Evolutionary conservation across 2,797 vertebrate genomes (phyloP).

Genomic region (Aplochiton taeniatus): DNA sequence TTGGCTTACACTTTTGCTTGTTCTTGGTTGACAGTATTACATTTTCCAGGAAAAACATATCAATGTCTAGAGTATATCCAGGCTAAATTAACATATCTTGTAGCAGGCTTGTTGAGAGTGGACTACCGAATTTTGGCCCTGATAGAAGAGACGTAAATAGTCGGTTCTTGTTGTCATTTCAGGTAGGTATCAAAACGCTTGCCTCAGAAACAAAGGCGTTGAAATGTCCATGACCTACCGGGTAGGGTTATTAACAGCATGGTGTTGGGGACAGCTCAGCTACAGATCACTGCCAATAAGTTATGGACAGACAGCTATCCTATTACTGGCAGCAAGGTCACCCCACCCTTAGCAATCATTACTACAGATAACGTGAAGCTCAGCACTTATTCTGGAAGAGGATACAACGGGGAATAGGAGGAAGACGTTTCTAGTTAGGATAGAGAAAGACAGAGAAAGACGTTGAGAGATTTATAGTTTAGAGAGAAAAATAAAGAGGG

Average conservation of each 20-base stretch:
- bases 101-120: no score
- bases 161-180: no score
- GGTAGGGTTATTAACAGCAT: conserved; percentile 29
- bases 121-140: no score
- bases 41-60: no score
- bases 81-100: no score
- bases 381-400: conserved; percentile 30
- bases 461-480: conserved; percentile 23
- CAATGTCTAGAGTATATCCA: no score
- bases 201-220: no score
- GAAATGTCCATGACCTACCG: conserved; percentile 9
- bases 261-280: neutral
- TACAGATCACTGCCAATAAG: conserved; percentile 22
- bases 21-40: no score
- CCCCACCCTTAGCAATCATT: conserved; percentile 32
- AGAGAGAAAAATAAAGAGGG: conserved; percentile 15
- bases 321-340: conserved; percentile 57
- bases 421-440: conserved; percentile 27
- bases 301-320: conserved; percentile 29
- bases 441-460: conserved; percentile 1
- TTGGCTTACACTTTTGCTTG: no score
- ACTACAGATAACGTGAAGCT: conserved; percentile 52
- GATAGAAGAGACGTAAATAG: no score
- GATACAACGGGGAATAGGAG: conserved; percentile 29
- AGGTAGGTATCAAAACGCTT: no score